Evolutionary conservation across 1,140 invertebrate genomes (phyloP).

Genomic region (Anoplophora glabripennis): DNA sequence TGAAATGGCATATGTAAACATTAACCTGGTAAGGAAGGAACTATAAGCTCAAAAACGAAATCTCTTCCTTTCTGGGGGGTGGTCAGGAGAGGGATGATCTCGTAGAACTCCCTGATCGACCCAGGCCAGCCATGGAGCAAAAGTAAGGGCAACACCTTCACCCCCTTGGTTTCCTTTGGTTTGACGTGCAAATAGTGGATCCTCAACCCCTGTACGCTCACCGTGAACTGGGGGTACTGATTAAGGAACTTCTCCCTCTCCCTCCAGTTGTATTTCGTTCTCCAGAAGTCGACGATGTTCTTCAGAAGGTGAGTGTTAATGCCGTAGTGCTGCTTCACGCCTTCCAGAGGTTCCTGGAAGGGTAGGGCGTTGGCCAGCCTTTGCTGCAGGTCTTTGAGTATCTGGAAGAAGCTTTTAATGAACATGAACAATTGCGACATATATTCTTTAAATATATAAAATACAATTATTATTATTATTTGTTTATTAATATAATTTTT

Average conservation of each 20-base stretch:
- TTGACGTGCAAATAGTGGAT: slow-evolving; percentile 65
- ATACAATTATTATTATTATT: too few species aligned
- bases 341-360: slow-evolving; percentile 62
- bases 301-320: slow-evolving; percentile 67
- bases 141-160: slow-evolving; percentile 58
- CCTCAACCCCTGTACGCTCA: slow-evolving; percentile 57
- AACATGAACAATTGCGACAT: too few species aligned
- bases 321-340: slow-evolving; percentile 70
- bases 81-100: slow-evolving; percentile 72
- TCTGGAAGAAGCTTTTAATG: slow-evolving; percentile 43
- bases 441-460: too few species aligned
- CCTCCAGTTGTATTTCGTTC: slow-evolving; percentile 70
- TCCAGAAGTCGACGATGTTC: slow-evolving; percentile 74
- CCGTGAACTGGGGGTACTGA: slow-evolving; percentile 68
- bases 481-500: too few species aligned
- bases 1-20: too few species aligned
- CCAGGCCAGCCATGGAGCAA: slow-evolving; percentile 91
- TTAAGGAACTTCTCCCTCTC: slow-evolving; percentile 66
- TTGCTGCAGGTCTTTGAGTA: slow-evolving; percentile 59
- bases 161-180: slow-evolving; percentile 48
- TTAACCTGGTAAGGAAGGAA: slow-evolving; percentile 59
- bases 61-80: slow-evolving; percentile 54
- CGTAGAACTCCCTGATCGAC: slow-evolving; percentile 81
- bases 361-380: slow-evolving; percentile 56
- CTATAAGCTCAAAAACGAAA: slow-evolving; percentile 77